phyloP scores from a whole-genome alignment of 1,140 invertebrate species.

The Paralvinella palmiformis region DNA sequence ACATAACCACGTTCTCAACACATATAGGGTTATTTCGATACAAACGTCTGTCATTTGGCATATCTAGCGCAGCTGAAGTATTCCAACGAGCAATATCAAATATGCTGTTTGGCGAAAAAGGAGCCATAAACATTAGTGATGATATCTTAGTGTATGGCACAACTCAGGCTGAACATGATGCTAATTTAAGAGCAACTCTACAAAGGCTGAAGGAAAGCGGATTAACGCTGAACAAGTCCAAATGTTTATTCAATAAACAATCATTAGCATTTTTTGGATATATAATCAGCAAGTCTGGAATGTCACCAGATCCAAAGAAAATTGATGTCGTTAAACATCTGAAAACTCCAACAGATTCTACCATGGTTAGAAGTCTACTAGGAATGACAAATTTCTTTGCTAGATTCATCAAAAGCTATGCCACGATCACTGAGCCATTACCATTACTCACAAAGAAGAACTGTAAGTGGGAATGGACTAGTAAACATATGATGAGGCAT shows the following conservation, averaged over 20 bases:
- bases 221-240: neutral
- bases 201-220: neutral
- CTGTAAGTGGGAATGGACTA: neutral
- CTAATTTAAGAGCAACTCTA: neutral
- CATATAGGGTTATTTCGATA: neutral
- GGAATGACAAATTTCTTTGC: constrained; percentile 11
- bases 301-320: constrained; percentile 1
- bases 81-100: constrained; percentile 2
- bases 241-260: neutral
- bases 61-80: constrained; percentile 8
- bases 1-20: neutral
- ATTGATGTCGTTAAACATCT: neutral
- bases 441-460: constrained; percentile 3
- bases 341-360: neutral
- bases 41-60: neutral
- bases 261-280: constrained; percentile 2
- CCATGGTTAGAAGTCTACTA: neutral
- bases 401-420: neutral
- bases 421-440: neutral
- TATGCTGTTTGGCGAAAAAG: neutral
- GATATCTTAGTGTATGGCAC: neutral
- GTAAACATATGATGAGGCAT: neutral
- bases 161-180: neutral
- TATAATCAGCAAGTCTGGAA: neutral
- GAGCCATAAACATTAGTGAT: neutral